Percentiles rank a stretch among this genome's conserved stretches.
These are phyloP conservation scores for Tortrix viridana DNA, from an alignment of 2,888 invertebrate genomes.

Conservation along the genomic window DNA sequence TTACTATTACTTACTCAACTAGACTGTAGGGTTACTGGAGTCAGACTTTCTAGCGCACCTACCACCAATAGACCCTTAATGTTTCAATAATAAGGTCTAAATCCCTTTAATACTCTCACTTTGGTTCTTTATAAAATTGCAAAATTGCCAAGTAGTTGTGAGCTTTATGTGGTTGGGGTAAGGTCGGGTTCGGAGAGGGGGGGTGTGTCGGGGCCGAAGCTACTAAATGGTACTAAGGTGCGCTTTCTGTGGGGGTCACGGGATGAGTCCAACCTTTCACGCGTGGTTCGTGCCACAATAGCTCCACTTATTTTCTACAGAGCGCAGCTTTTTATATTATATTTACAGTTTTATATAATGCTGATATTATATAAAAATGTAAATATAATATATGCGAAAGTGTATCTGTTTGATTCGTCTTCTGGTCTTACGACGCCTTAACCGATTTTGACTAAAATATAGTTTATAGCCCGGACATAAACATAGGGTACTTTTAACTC, in stretches of 20 bases:
- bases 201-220: constrained; percentile 30
- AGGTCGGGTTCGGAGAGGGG: constrained; percentile 44
- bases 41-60: constrained; percentile 63
- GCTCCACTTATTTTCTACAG: constrained; percentile 54
- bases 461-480: too few relatives aligned
- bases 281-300: constrained; percentile 70
- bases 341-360: too few relatives aligned
- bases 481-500: too few relatives aligned
- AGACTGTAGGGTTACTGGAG: constrained; percentile 54
- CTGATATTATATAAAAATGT: too few relatives aligned
- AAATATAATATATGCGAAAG: too few relatives aligned
- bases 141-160: neutral
- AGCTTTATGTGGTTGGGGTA: constrained; percentile 6
- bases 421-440: too few relatives aligned
- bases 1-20: constrained; percentile 45
- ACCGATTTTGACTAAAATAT: too few relatives aligned
- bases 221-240: constrained; percentile 56
- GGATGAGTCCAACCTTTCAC: constrained; percentile 83
- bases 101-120: constrained; percentile 55
- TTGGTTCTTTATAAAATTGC: constrained; percentile 38
- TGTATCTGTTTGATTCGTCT: too few relatives aligned
- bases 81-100: constrained; percentile 49
- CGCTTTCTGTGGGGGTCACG: constrained; percentile 78
- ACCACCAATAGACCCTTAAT: constrained; percentile 48
- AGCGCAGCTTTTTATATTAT: too few relatives aligned